phyloP scores from a whole-genome alignment of 2,888 invertebrate species.

The Lacanobia oleracea region DNA sequence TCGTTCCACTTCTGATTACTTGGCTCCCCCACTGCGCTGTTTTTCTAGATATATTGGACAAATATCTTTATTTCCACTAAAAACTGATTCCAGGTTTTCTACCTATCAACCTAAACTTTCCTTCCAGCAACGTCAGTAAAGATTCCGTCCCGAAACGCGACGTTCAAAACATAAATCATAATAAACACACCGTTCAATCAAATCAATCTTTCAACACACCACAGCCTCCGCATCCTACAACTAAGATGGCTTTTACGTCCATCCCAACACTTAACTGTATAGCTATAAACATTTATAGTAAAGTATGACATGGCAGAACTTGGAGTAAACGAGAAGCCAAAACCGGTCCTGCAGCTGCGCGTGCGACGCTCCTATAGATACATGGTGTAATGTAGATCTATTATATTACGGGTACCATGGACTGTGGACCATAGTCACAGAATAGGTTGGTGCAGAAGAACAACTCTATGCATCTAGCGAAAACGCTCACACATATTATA shows the following conservation, averaged over 20 bases:
- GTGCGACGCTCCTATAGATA: conserved; percentile 73
- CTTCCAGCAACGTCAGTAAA: not conserved
- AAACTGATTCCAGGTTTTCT: not conserved
- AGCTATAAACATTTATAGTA: conserved; percentile 63
- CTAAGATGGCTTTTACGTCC: conserved; percentile 46
- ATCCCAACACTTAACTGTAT: conserved; percentile 61
- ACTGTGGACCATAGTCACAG: conserved; percentile 22
- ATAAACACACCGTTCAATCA: conserved; percentile 19
- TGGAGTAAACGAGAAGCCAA: conserved; percentile 81
- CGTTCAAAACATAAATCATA: conserved; percentile 30
- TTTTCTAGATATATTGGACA: conserved; percentile 8
- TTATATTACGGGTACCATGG: conserved; percentile 54
- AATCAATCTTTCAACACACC: conserved; percentile 41
- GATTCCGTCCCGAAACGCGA: not conserved
- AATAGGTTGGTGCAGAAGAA: conserved; percentile 2
- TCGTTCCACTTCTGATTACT: conserved; percentile 37
- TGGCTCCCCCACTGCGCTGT: conserved; percentile 7
- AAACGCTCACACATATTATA: not conserved
- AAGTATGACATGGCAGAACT: conserved; percentile 76
- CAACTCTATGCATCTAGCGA: not conserved
- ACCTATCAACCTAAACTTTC: not conserved
- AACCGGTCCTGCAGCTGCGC: conserved; percentile 90
- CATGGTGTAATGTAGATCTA: conserved; percentile 66
- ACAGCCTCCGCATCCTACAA: conserved; percentile 45
- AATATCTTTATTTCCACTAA: not conserved